Base-by-base conservation (phyloP, 2,888 invertebrate species). In the Cheilosia vernalis region DNA sequence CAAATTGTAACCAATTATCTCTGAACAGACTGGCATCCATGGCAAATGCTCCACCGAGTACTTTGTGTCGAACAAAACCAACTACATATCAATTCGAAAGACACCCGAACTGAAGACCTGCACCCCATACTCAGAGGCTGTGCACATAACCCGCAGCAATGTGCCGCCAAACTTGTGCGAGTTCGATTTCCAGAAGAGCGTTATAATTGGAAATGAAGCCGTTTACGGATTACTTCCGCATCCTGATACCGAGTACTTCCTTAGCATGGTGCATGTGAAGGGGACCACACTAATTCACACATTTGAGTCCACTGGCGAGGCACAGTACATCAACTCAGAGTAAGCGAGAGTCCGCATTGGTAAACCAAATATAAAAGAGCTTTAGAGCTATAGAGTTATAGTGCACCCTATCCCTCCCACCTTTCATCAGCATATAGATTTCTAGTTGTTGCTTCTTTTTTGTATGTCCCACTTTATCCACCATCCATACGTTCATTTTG, bases 1-100 rank as follows among this genome's bases (percentile, higher is more conserved):
- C 76, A 67, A 85, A 77, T 81, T 78, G 80, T 82, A 79, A 83
- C 69, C 67, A 78, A 69, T 86, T 76, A 72, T 73, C 64, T 64
- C 30, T 66, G 69, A 63, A 63, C 90, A 94, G 94, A 93, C 93
- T 9, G 94, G 94, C 53, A 92, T 94, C 0, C 94, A 94, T 87
- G 93, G 93, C 2, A 92, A 92, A 60, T 94, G 94, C 77, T 91
- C 93, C 2, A 92, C 91, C 3, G 93, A 93, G 90, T 92, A 92
- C 88, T 92, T 91, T 84, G 90, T 92, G 42, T 90, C 91, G 21
- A 91, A 92, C 77, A 91, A 90, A 84, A 92, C 91, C 37, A 91
- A 91, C 87, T 90, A 91, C 63, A 89, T 92, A 47, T 90, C 90
- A 49, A 90, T 92, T 58, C 90, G 92, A 4, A 92, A 92, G 77